Evolutionary conservation across 1,140 invertebrate species (phyloP), one percentile per base, ranked within the genome.

Genomic region (Venturia canescens): DNA sequence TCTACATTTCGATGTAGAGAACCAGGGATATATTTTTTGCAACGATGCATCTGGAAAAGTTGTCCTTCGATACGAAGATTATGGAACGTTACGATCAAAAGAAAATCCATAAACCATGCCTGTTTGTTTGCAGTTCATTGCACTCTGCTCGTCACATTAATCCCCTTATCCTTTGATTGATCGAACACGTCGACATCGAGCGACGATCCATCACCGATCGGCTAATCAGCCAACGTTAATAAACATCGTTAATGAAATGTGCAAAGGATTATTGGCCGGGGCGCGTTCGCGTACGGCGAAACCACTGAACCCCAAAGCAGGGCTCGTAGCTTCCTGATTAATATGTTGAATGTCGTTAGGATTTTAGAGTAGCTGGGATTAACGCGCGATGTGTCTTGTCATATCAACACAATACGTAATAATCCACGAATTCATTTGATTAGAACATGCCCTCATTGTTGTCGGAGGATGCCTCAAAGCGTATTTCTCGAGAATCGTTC

Each of bases 91-190:
- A 86, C 84, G 83, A 87, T 87, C 84, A 86, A 87, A 86, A 87
- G 79, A 81, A 85, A 87, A 86, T 88, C 84, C 83, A 86, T 88
- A 88, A 88, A 85, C 84, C 86, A 77, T 71, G 74, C 84, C 63
- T 80, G 82, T 83, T 85, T 86, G 83, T 85, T 86, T 86, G 83
- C 82, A 81, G 83, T 83, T 75, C 71, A 34, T 77, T 50, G 82
- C 84, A 69, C 70, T 83, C 82, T 67, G 48, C 83, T 87, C 85
- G 86, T 87, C 85, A 86, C 82, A 87, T 87, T 87, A 84, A 88
- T 88, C 85, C 86, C 86, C 84, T 89, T 89, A 88, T 88, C 87
- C 87, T 83, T 84, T 88, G 88, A 89, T 88, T 88, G 88, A 88
- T 89, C 87, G 86, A 82, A 85, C 84, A 83, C 81, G 79, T 81